Percentiles rank a stretch among this genome's conserved stretches.
These are phyloP conservation scores for Eublepharis macularius DNA, from an alignment of 2,113 vertebrate species.

Conservation along the genomic window DNA sequence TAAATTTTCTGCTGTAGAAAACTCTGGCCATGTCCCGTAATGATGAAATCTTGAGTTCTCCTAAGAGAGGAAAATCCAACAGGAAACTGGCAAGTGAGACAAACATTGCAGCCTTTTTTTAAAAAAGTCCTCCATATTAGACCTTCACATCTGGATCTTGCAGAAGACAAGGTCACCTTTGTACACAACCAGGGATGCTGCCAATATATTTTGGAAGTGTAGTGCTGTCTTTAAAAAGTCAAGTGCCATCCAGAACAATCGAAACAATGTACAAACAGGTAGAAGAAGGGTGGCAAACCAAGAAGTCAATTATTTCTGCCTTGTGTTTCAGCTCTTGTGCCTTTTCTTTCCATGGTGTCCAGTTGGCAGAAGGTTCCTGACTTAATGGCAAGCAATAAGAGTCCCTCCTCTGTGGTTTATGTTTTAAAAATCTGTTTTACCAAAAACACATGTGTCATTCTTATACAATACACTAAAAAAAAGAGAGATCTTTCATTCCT, in stretches of 20 bases:
- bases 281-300: constrained; percentile 3
- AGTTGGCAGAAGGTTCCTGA: constrained; percentile 5
- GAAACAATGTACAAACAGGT: constrained; percentile 28
- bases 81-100: constrained; percentile 20
- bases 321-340: not conserved
- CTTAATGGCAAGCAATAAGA: constrained; percentile 1
- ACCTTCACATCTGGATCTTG: constrained; percentile 14
- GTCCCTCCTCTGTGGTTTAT: not conserved
- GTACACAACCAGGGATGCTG: constrained; percentile 8
- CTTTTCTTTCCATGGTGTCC: constrained; percentile 17
- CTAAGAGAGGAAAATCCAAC: not conserved
- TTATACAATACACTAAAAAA: not conserved
- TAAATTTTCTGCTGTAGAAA: not conserved
- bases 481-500: constrained; percentile 9
- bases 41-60: not conserved
- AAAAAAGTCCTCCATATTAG: constrained; percentile 1
- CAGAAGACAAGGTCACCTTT: constrained; percentile 4
- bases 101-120: not conserved
- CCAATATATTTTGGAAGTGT: constrained; percentile 17
- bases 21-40: not conserved
- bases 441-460: constrained; percentile 29
- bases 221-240: constrained; percentile 27
- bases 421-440: not conserved
- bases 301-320: not conserved
- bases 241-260: constrained; percentile 9